These are phyloP conservation scores for Phortica magna DNA, from an alignment of 2,888 invertebrate genomes.

Conservation along the genomic window DNA sequence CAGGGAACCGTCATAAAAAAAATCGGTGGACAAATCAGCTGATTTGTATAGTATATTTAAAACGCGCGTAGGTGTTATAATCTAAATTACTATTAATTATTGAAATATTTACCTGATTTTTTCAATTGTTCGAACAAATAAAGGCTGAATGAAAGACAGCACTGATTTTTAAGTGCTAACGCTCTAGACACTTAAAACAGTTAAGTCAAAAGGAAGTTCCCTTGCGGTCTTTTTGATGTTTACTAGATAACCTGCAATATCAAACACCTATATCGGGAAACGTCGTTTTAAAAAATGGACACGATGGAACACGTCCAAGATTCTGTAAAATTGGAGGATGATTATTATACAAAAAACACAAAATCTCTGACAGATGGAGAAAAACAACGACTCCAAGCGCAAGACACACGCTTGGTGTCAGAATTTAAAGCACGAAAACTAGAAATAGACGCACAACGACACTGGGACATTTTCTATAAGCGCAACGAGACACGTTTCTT, in stretches of 20 bases:
- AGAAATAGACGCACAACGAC: slow-evolving; percentile 89
- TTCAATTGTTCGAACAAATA: too few relatives aligned
- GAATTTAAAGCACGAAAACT: slow-evolving; percentile 87
- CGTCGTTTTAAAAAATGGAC: slow-evolving; percentile 3
- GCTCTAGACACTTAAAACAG: slow-evolving; percentile 98
- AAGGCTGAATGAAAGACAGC: too few relatives aligned
- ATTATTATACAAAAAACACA: slow-evolving; percentile 56
- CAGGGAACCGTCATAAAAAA: too few relatives aligned
- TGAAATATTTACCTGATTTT: too few relatives aligned
- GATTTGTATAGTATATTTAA: too few relatives aligned
- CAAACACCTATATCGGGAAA: too few relatives aligned
- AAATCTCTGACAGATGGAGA: slow-evolving; percentile 80
- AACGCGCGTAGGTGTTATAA: too few relatives aligned
- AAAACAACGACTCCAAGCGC: slow-evolving; percentile 81
- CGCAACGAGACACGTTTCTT: slow-evolving; percentile 96
- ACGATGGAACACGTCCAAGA: background rate
- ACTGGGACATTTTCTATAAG: slow-evolving; percentile 99
- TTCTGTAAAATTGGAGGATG: slow-evolving; percentile 33
- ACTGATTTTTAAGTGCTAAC: slow-evolving; percentile 80
- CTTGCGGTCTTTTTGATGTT: slow-evolving; percentile 76
- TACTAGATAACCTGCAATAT: background rate
- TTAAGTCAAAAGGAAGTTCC: slow-evolving; percentile 97
- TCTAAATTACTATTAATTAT: too few relatives aligned
- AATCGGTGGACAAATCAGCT: too few relatives aligned
- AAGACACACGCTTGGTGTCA: slow-evolving; percentile 84